phyloP scores from a whole-genome alignment of 2,888 invertebrate genomes.

The Drosophila quinaria region DNA sequence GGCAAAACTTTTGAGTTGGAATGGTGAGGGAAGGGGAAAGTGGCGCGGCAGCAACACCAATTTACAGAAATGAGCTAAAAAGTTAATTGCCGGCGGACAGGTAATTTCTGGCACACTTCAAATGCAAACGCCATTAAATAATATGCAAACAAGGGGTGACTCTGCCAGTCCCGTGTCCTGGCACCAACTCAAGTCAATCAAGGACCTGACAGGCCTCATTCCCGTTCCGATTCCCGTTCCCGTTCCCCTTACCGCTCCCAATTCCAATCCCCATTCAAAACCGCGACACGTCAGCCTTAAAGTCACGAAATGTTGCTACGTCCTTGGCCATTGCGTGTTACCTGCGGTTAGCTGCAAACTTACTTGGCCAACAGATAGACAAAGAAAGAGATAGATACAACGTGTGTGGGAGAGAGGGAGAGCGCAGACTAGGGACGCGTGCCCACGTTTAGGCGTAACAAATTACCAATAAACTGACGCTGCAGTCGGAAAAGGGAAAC shows the following conservation, averaged over 20 bases:
- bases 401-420: not conserved
- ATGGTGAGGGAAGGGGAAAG: slow-evolving; percentile 35
- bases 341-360: slow-evolving; percentile 64
- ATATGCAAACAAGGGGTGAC: slow-evolving; percentile 81
- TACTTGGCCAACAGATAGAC: slow-evolving; percentile 43
- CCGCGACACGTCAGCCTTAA: slow-evolving; percentile 79
- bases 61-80: slow-evolving; percentile 72
- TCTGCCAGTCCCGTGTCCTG: slow-evolving; percentile 7
- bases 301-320: slow-evolving; percentile 72
- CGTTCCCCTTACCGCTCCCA: not conserved
- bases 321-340: slow-evolving; percentile 71
- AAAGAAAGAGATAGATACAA: not conserved
- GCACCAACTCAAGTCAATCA: slow-evolving; percentile 75
- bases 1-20: slow-evolving; percentile 59
- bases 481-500: slow-evolving; percentile 3
- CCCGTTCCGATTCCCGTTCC: not conserved
- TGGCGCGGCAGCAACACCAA: slow-evolving; percentile 42
- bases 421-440: slow-evolving; percentile 70
- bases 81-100: slow-evolving; percentile 81
- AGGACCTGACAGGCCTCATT: slow-evolving; percentile 59
- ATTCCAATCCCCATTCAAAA: slow-evolving; percentile 13
- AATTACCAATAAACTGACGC: slow-evolving; percentile 79
- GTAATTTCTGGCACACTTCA: slow-evolving; percentile 81
- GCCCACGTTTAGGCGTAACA: slow-evolving; percentile 85
- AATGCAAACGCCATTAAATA: slow-evolving; percentile 78